Evolutionary conservation across 2,797 vertebrate genomes (phyloP), one percentile per base, ranked within the genome.

Genomic region (Synanceia verrucosa): DNA sequence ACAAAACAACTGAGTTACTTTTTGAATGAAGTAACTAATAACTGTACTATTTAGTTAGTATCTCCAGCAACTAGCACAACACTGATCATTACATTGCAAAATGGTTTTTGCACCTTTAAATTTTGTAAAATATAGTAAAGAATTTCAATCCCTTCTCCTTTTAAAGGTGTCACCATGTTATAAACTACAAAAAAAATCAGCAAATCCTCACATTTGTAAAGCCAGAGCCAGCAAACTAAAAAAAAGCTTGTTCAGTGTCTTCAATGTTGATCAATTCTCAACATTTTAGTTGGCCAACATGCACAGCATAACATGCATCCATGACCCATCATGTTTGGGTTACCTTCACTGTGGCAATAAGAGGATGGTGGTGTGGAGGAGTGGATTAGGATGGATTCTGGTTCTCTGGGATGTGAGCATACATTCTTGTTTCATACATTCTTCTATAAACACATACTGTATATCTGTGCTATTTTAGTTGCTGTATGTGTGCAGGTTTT

Each of bases 381-480:
- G 53, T 9, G 50, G 47, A 77, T 73, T 29, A 52, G 51, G 41
- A 66, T 9, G 53, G 66, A 71, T 76, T 48, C 58, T 14, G 59
- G 55, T 63, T 62, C 52, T 58, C 12, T 0, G 26, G 33, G 70
- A 50, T 56, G 19, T 28, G 48, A 70, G 1, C 0, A 9, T 31
- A 34, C 19, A 26, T 52, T 50, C 47, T 23, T 9, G 43, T 50
- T 33, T 57, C 29, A 28, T 12, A 33, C 52, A n/a, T n/a, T n/a
- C n/a, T n/a, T n/a, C n/a, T n/a, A n/a, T n/a, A n/a, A n/a, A n/a
- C n/a, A n/a, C n/a, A n/a, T 51, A 36, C 19, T 41, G 39, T 41
- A 41, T 41, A n/a, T 41, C 16, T 41, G 18, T 41, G n/a, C n/a
- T 41, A 16, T n/a, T 41, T 9, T 41, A 41, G 39, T 41, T 7